A percentile compares a stretch with the other conserved stretches of the same genome.
Conservation (phyloP, 2,888 invertebrate species). For the Athrips mouffetella region DNA sequence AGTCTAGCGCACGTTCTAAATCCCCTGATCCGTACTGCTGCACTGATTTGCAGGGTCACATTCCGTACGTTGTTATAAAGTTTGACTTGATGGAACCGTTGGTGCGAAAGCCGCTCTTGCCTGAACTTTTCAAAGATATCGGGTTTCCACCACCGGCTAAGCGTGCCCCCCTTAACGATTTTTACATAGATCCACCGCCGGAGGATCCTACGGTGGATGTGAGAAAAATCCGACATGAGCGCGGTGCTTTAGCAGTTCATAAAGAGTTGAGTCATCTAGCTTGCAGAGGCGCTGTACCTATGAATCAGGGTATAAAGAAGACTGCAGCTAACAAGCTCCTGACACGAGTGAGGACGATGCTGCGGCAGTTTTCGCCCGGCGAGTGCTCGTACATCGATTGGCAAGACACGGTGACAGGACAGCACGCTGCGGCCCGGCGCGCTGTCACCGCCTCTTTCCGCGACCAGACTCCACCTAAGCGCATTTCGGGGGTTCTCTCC, state of each 20-base stretch:
- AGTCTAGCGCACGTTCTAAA: constrained; percentile 38
- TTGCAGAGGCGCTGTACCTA: constrained; percentile 49
- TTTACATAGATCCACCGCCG: constrained; percentile 37
- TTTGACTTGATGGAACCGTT: constrained; percentile 57
- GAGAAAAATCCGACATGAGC: constrained; percentile 52
- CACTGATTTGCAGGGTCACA: constrained; percentile 51
- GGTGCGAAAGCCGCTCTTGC: constrained; percentile 45
- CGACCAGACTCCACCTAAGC: constrained; percentile 50
- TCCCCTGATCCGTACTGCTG: constrained; percentile 39
- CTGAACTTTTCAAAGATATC: constrained; percentile 46
- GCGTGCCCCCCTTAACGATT: constrained; percentile 36
- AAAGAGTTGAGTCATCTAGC: constrained; percentile 57
- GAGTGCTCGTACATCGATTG: constrained; percentile 51
- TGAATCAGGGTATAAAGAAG: constrained; percentile 63
- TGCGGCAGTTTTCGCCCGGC: constrained; percentile 58
- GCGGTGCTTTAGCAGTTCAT: constrained; percentile 64
- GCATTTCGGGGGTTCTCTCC: constrained; percentile 37
- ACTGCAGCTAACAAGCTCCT: constrained; percentile 65
- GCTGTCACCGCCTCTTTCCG: constrained; percentile 66
- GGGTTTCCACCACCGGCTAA: constrained; percentile 44
- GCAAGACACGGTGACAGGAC: constrained; percentile 60
- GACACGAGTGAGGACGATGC: constrained; percentile 53
- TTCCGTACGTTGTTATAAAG: constrained; percentile 48
- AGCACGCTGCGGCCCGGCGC: constrained; percentile 58
- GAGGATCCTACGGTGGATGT: constrained; percentile 51